Evolutionary conservation across 1,140 invertebrate genomes (phyloP).

Genomic region (Rhagoletis zephyria): DNA sequence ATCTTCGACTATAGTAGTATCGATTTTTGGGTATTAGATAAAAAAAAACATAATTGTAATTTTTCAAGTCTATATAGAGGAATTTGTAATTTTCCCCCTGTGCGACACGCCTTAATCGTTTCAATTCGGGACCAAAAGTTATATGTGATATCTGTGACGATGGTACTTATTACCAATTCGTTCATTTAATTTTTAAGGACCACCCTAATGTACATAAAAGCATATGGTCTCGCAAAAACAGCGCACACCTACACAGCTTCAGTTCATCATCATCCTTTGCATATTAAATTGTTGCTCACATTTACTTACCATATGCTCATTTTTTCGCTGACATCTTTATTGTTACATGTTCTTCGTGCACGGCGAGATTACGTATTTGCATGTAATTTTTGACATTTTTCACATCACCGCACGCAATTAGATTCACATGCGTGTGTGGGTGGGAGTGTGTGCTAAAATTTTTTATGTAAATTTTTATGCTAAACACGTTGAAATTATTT

Average conservation of each 20-base stretch:
- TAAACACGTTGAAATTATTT: slow-evolving; percentile 70
- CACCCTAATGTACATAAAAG: too few species aligned
- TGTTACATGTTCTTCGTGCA: background rate
- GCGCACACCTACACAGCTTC: background rate
- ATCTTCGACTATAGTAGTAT: too few species aligned
- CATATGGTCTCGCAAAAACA: background rate
- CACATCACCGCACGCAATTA: background rate
- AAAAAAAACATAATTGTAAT: too few species aligned
- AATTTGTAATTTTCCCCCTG: too few species aligned
- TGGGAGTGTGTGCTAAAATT: background rate
- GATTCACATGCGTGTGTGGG: background rate
- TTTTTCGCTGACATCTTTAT: slow-evolving; percentile 5
- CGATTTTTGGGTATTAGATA: too few species aligned
- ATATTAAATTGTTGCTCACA: slow-evolving; percentile 18
- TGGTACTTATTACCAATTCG: too few species aligned
- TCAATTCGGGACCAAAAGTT: too few species aligned
- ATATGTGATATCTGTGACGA: too few species aligned
- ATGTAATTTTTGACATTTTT: background rate
- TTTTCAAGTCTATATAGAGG: too few species aligned
- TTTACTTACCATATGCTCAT: background rate
- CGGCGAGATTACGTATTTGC: background rate
- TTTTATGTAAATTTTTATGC: slow-evolving; percentile 57
- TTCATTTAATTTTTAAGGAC: too few species aligned
- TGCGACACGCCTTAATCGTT: too few species aligned
- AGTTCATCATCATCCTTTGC: slow-evolving; percentile 10